Percentiles rank a stretch among this genome's conserved stretches.
Conservation (phyloP, 1,140 invertebrate species). For the Aphelinus certus region DNA sequence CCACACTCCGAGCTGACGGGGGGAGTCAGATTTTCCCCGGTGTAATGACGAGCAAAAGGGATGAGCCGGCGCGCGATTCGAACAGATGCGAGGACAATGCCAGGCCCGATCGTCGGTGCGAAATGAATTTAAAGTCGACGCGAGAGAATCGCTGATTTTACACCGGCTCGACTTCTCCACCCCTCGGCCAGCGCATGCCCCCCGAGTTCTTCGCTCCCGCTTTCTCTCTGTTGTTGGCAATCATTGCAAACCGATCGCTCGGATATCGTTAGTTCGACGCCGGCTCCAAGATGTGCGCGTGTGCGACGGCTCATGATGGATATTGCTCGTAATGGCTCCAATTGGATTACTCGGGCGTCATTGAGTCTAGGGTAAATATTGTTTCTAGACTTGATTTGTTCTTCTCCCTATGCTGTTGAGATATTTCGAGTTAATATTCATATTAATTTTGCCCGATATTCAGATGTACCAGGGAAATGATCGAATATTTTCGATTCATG, state of each 20-base stretch:
- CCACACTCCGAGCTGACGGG: background rate
- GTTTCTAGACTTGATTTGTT: background rate
- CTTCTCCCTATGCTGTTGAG: background rate
- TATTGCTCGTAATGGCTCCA: slow-evolving; percentile 8
- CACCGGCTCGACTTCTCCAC: background rate
- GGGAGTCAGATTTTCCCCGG: background rate
- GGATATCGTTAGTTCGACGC: slow-evolving; percentile 54
- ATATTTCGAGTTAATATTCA: too few relatives aligned
- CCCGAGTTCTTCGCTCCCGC: background rate
- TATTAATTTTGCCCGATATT: too few relatives aligned
- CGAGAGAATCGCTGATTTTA: slow-evolving; percentile 44
- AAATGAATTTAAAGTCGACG: slow-evolving; percentile 61
- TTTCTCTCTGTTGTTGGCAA: slow-evolving; percentile 42
- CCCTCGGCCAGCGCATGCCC: slow-evolving; percentile 4
- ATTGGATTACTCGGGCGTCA: background rate
- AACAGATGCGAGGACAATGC: slow-evolving; percentile 61
- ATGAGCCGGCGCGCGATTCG: slow-evolving; percentile 35
- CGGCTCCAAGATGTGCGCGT: slow-evolving; percentile 2
- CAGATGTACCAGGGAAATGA: too few relatives aligned
- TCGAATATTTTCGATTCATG: too few relatives aligned
- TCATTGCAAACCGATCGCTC: slow-evolving; percentile 59
- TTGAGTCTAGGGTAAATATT: slow-evolving; percentile 14
- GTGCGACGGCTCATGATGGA: slow-evolving; percentile 1
- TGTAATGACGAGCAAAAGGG: slow-evolving; percentile 12
- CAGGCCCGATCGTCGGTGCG: slow-evolving; percentile 50